Percentiles rank a stretch among this genome's conserved stretches.
Evolutionary conservation across 2,888 invertebrate genomes (phyloP).

Genomic region (Nephrotoma flavescens): DNA sequence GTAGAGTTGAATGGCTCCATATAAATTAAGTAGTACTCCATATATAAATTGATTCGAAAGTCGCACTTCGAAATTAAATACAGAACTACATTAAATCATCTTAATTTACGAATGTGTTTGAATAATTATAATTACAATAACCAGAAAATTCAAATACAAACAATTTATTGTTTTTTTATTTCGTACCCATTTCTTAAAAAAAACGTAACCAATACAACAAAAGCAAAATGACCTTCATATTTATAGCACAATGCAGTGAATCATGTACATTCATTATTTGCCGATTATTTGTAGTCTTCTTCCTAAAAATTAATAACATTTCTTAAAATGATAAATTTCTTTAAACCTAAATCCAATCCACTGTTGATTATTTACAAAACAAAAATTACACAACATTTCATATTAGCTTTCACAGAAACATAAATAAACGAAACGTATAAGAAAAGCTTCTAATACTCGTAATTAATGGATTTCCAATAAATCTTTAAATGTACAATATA

Average conservation of each 20-base stretch:
- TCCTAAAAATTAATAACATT: neutral
- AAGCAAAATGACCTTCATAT: neutral
- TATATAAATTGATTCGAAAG: no score
- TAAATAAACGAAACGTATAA: no score
- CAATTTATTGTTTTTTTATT: neutral
- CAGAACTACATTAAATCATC: neutral
- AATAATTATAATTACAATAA: neutral
- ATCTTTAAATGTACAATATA: no score
- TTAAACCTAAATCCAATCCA: neutral
- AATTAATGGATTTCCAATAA: no score
- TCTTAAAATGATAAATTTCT: no score
- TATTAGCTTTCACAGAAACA: no score
- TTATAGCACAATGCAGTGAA: neutral
- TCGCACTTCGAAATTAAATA: neutral
- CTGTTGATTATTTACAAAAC: no score
- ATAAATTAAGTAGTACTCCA: no score
- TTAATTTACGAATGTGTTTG: neutral
- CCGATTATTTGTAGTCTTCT: neutral
- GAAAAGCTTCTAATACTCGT: no score
- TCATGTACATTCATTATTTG: neutral
- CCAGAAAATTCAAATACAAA: neutral
- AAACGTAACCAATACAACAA: neutral
- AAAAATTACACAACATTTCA: no score
- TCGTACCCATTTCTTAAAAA: neutral
- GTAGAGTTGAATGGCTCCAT: no score